Percentiles rank a stretch among this genome's conserved stretches.
Conservation (phyloP, 2,113 vertebrate species). For the Grammomys surdaster region DNA sequence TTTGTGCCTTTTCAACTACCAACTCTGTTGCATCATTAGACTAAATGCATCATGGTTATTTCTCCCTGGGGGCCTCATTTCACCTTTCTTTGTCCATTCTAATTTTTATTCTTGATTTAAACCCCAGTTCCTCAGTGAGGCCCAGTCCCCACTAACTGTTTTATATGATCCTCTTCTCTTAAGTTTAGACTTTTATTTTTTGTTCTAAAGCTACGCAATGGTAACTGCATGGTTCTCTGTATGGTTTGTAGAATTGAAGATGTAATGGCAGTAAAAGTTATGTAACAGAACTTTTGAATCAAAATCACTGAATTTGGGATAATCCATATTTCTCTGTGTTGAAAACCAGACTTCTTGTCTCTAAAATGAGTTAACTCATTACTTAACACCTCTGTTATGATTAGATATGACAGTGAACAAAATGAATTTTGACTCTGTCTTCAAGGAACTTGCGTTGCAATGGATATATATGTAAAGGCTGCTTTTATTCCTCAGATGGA, state of each 20-base stretch:
- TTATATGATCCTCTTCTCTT: not conserved
- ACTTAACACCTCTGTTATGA: not conserved
- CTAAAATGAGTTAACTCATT: constrained; percentile 9
- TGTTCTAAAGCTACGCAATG: not conserved
- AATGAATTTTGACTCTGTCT: not conserved
- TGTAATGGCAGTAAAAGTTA: not conserved
- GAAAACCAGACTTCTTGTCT: not conserved
- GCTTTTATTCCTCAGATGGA: too few species aligned
- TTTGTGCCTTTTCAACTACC: not conserved
- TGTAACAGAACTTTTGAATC: not conserved
- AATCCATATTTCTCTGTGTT: not conserved
- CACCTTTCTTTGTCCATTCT: not conserved
- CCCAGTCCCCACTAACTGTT: not conserved
- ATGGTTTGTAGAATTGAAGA: not conserved
- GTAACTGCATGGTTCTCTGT: not conserved
- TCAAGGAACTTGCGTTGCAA: constrained; percentile 35
- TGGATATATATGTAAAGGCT: not conserved
- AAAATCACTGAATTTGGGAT: not conserved
- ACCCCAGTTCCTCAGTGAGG: not conserved
- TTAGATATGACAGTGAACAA: constrained; percentile 20
- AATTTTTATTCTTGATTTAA: not conserved
- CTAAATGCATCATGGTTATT: not conserved
- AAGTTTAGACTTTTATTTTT: not conserved
- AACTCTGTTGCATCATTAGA: not conserved
- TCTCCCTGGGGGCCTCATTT: not conserved